Evolutionary conservation across 2,888 invertebrate genomes (phyloP).

Genomic region (Cacoxenus indagator): DNA sequence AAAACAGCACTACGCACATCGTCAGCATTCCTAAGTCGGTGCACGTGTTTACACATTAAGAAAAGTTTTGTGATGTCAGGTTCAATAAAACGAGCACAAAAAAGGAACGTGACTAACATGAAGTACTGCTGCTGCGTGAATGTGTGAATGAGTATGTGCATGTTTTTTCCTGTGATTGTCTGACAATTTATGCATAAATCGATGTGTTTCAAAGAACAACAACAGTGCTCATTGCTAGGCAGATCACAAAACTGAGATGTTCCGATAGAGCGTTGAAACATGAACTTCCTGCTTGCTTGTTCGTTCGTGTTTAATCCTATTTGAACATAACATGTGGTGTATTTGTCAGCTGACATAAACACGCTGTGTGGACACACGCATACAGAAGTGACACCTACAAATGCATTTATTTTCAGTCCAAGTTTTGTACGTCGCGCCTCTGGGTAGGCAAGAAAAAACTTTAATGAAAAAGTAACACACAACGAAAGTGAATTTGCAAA

Average conservation of each 20-base stretch:
- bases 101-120: conserved; percentile 14
- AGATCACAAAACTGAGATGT: neutral
- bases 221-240: neutral
- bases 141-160: conserved; percentile 12
- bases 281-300: neutral
- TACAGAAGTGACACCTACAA: too few species aligned
- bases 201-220: conserved; percentile 39
- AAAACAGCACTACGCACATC: too few species aligned
- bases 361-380: neutral
- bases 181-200: conserved; percentile 44
- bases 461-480: too few species aligned
- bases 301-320: neutral
- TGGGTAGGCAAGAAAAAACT: too few species aligned
- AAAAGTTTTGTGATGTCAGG: conserved; percentile 42
- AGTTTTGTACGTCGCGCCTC: too few species aligned
- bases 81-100: conserved; percentile 42
- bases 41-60: conserved; percentile 23
- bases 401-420: too few species aligned
- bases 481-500: too few species aligned
- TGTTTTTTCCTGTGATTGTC: neutral
- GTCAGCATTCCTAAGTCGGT: too few species aligned
- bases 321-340: neutral
- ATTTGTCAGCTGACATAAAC: neutral
- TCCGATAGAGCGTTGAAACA: conserved; percentile 13
- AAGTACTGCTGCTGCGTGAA: conserved; percentile 16